Base-by-base conservation (phyloP, 2,888 invertebrate species). In the Tridacna crocea region DNA sequence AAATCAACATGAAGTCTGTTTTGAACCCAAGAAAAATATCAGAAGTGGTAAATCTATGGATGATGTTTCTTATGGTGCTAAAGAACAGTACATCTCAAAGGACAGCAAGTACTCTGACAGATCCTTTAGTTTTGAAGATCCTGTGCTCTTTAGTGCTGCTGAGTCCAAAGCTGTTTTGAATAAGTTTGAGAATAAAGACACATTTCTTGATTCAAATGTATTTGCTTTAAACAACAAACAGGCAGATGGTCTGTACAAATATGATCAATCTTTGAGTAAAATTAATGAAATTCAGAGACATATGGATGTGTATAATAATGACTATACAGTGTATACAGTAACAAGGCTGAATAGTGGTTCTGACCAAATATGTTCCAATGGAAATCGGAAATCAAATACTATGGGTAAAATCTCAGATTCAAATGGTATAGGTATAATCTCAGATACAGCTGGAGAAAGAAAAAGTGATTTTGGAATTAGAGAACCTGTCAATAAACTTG, bases 281-380 rank as follows among this genome's bases (percentile, higher is more conserved):
- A 22, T 51, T 10, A 66, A 66, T 6, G 55, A 55, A 19, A 19
- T 3, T 19, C 55, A 55, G 15, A 55, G 19, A 10, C 55, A 55
- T 55, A 19, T 55, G 1, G 11, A 19, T 55, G 55, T 55, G 17
- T 10, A 55, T 55, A 66, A 51, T 51, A 65, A 63, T 17, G 47
- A 70, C 36, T 70, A 68, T 70, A 47, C 26, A 27, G 70, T 76
- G 51, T 68, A 68, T 26, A 76, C 75, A 22, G 66, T 75, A 1
- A 51, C 66, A 27, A 17, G 22, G 24, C 36, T 36, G 36, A 36
- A 36, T 36, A 8, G 36, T 36, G 36, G 36, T 36, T 36, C 36
- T 36, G 36, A 36, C 36, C 36, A 36, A 36, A 36, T 36, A 36
- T 36, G 36, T 36, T 47, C 51, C 24, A 22, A 51, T 61, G 26